Evolutionary conservation across 2,888 invertebrate species (phyloP).

Genomic region (Cosmia pyralina): DNA sequence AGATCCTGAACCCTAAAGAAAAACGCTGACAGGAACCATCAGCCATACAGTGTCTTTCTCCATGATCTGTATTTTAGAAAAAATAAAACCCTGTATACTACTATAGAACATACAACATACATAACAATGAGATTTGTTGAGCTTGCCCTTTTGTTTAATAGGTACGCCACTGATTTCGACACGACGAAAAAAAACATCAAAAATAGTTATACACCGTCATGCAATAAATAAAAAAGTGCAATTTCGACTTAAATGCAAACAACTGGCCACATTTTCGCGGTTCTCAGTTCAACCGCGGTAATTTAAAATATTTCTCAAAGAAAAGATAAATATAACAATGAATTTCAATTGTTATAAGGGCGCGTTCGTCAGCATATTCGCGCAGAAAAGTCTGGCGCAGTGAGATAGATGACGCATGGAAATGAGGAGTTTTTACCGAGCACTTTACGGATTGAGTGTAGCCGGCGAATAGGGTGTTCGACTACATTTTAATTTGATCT

Average conservation of each 20-base stretch:
- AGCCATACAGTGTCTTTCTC: not conserved
- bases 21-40: not conserved
- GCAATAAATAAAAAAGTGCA: slow-evolving; percentile 37
- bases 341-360: not conserved
- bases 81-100: too few species aligned
- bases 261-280: slow-evolving; percentile 17
- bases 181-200: slow-evolving; percentile 17
- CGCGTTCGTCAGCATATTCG: not conserved
- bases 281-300: slow-evolving; percentile 4
- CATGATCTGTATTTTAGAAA: not conserved
- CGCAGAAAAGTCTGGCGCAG: not conserved
- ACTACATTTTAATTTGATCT: not conserved
- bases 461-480: slow-evolving; percentile 9
- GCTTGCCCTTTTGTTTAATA: slow-evolving; percentile 1
- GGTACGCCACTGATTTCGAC: slow-evolving; percentile 38
- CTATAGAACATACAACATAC: too few species aligned
- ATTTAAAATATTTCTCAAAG: not conserved
- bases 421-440: not conserved
- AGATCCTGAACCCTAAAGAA: not conserved
- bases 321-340: not conserved
- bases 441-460: not conserved
- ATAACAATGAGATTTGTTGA: not conserved
- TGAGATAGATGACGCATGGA: not conserved
- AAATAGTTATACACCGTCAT: slow-evolving; percentile 22
- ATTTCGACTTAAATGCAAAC: slow-evolving; percentile 24